These are phyloP conservation scores for Bombus waltoni DNA, from an alignment of 1,140 invertebrate genomes.

Conservation along the genomic window DNA sequence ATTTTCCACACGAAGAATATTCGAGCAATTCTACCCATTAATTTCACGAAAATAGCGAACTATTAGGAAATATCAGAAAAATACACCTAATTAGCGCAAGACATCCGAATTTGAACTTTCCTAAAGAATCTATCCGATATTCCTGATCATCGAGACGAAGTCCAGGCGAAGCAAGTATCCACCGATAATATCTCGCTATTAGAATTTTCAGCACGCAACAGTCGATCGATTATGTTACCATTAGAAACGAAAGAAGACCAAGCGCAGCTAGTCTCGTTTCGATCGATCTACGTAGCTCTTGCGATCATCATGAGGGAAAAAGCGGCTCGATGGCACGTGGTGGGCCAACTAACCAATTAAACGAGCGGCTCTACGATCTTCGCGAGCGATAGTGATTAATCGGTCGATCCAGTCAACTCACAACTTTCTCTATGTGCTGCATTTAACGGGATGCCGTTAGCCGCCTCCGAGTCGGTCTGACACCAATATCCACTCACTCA, in stretches of 20 bases:
- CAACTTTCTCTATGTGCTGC: constrained; percentile 39
- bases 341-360: constrained; percentile 47
- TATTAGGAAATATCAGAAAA: too few relatives aligned
- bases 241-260: background rate
- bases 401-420: constrained; percentile 15
- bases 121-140: too few relatives aligned
- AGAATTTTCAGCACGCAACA: background rate
- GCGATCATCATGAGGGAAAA: constrained; percentile 2
- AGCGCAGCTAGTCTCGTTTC: background rate
- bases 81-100: too few relatives aligned
- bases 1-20: too few relatives aligned
- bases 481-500: constrained; percentile 22
- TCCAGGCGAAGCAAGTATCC: background rate
- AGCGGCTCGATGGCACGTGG: background rate
- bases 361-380: constrained; percentile 1
- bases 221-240: too few relatives aligned
- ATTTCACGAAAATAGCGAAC: too few relatives aligned
- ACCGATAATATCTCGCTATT: background rate
- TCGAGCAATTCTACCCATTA: too few relatives aligned
- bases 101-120: too few relatives aligned
- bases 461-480: background rate
- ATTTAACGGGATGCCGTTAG: constrained; percentile 16
- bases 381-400: constrained; percentile 43
- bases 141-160: too few relatives aligned
- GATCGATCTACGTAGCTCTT: constrained; percentile 18